These are phyloP conservation scores for Micromussa lordhowensis DNA, from an alignment of 92 coral and sea anemone genomes.

Conservation along the genomic window DNA sequence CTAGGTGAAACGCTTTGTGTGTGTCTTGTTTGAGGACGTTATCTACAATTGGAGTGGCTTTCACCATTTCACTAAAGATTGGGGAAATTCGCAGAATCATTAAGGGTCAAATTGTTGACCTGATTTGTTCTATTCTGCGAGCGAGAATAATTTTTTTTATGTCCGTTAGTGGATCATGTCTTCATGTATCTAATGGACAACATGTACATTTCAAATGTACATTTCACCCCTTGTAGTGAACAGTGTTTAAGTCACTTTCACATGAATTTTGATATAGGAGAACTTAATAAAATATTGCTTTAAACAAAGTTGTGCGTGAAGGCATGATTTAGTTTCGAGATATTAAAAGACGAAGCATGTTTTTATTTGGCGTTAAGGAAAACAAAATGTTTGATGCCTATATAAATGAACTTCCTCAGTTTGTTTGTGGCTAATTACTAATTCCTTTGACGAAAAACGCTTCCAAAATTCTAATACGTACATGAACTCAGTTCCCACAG, in stretches of 20 bases:
- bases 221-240: not conserved
- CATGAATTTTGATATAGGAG: not conserved
- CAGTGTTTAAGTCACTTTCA: not conserved
- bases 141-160: not conserved
- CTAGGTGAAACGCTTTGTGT: not conserved
- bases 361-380: not conserved
- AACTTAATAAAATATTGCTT: not conserved
- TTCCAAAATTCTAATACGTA: not conserved
- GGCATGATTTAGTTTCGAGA: not conserved
- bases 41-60: not conserved
- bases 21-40: not conserved
- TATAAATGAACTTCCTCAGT: not conserved
- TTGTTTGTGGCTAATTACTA: not conserved
- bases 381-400: not conserved
- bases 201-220: not conserved
- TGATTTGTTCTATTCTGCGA: not conserved
- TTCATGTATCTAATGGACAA: not conserved
- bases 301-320: not conserved
- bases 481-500: not conserved
- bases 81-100: not conserved
- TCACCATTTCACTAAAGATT: not conserved
- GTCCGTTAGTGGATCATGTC: not conserved
- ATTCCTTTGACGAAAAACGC: not conserved
- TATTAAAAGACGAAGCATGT: not conserved
- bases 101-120: not conserved